Evolutionary conservation across 2,797 vertebrate species (phyloP).

Genomic region (Coccyzus lansbergi): DNA sequence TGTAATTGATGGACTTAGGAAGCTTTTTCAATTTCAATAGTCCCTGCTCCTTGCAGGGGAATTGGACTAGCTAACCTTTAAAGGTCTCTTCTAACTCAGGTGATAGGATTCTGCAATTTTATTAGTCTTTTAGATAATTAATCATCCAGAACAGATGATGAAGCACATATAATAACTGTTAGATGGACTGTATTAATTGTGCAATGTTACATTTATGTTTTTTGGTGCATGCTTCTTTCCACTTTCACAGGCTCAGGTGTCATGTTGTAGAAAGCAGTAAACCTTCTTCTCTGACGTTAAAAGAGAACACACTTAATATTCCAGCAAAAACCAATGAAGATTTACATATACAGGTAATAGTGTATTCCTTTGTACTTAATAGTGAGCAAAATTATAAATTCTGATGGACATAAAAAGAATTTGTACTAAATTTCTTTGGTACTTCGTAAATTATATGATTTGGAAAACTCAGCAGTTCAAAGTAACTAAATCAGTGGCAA

Average conservation of each 20-base stretch:
- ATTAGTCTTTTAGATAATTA: neutral
- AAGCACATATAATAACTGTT: neutral
- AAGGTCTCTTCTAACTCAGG: neutral
- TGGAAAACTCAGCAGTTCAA: neutral
- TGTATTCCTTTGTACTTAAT: neutral
- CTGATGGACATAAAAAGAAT: neutral
- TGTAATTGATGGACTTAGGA: neutral
- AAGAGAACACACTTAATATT: conserved; percentile 75
- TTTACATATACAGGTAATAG: conserved; percentile 81
- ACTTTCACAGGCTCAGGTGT: conserved; percentile 86
- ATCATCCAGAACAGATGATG: neutral
- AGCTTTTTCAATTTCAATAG: neutral
- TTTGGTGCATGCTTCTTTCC: neutral
- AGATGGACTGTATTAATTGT: neutral
- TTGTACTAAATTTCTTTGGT: neutral
- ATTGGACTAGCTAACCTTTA: neutral
- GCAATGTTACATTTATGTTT: neutral
- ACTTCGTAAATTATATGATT: neutral
- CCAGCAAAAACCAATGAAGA: conserved; percentile 82
- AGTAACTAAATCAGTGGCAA: neutral
- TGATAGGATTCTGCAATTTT: neutral
- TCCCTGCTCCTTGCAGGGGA: neutral
- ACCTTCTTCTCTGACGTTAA: conserved; percentile 76
- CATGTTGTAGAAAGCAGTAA: conserved; percentile 87
- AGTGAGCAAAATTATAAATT: neutral